Conservation (phyloP, 2,888 invertebrate genomes). For the Ganaspis brasiliensis region DNA sequence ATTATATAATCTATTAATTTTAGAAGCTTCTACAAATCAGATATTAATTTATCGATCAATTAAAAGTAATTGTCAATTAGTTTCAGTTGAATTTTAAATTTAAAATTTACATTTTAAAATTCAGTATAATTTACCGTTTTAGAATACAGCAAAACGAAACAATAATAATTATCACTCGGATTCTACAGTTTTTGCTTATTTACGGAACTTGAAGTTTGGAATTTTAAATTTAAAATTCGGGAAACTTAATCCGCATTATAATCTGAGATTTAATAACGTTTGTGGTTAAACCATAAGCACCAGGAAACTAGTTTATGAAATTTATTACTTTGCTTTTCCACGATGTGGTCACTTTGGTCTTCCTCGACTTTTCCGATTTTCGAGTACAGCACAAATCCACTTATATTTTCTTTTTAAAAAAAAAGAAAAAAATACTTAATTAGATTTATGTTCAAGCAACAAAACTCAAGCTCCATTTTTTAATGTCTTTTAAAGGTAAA, state of each 20-base stretch:
- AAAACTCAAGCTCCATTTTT: too few relatives aligned
- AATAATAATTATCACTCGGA: too few relatives aligned
- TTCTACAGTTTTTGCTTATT: neutral
- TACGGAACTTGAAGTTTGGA: neutral
- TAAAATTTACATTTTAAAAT: neutral
- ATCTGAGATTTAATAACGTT: constrained; percentile 15
- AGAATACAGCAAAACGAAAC: too few relatives aligned
- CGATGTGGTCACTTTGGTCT: constrained; percentile 14
- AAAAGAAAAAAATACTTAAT: too few relatives aligned
- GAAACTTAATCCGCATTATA: neutral
- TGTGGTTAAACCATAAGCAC: neutral
- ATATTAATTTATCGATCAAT: constrained; percentile 5
- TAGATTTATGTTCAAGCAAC: too few relatives aligned
- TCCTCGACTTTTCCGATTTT: constrained; percentile 4
- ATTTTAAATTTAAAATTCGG: neutral
- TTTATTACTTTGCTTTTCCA: constrained; percentile 35
- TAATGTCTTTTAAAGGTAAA: too few relatives aligned
- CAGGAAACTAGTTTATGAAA: constrained; percentile 9
- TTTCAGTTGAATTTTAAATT: neutral
- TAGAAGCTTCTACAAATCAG: neutral
- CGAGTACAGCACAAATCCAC: neutral
- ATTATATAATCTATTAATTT: constrained; percentile 31
- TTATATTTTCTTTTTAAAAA: constrained; percentile 22
- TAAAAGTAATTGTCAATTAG: constrained; percentile 13
- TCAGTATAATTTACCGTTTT: neutral